phyloP scores from a whole-genome alignment of 2,888 invertebrate genomes.

The Mesoligia furuncula region DNA sequence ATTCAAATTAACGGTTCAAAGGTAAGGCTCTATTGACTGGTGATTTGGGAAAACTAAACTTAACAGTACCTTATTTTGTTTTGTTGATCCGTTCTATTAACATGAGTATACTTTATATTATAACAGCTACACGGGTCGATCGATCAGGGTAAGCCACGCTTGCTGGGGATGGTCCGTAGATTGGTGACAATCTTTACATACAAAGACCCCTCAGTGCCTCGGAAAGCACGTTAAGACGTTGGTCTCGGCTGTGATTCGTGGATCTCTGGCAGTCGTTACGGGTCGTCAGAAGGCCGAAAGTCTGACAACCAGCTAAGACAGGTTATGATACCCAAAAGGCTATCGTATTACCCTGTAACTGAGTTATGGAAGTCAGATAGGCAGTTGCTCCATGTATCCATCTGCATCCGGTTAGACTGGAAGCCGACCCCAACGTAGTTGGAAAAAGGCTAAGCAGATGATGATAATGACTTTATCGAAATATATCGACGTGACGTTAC shows the following conservation, averaged over 20 bases:
- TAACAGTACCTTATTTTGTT: not conserved
- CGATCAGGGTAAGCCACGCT: not conserved
- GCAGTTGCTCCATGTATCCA: no score
- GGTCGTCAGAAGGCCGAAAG: not conserved
- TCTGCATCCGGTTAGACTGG: not conserved
- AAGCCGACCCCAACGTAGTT: not conserved
- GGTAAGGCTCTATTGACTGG: slow-evolving; percentile 30
- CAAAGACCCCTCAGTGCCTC: not conserved
- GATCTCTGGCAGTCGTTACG: not conserved
- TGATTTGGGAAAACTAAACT: slow-evolving; percentile 11
- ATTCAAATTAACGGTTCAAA: slow-evolving; percentile 48
- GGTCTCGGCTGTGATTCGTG: not conserved
- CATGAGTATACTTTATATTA: not conserved
- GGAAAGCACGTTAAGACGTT: not conserved
- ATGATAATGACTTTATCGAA: not conserved
- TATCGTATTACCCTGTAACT: not conserved
- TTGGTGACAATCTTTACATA: not conserved
- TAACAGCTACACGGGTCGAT: not conserved
- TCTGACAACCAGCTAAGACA: not conserved
- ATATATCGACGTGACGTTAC: not conserved
- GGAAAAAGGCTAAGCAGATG: not conserved
- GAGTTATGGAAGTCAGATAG: not conserved
- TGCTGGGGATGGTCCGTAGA: not conserved
- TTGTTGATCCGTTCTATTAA: not conserved
- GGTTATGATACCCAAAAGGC: no score